phyloP scores from a whole-genome alignment of 2,888 invertebrate species.

The Drosophila lutescens region DNA sequence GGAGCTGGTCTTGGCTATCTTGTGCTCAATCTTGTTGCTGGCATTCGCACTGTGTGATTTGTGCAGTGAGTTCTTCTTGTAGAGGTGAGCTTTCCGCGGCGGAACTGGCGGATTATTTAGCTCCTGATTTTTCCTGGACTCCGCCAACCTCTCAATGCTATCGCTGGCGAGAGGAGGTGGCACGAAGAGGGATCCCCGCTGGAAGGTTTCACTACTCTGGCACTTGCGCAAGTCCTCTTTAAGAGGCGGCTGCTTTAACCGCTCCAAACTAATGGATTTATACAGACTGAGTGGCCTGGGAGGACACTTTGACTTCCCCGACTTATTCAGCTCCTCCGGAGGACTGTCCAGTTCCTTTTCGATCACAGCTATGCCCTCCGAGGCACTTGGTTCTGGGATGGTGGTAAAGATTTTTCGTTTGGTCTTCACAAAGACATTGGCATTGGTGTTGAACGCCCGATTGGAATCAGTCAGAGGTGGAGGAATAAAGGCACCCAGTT shows the following conservation, averaged over 20 bases:
- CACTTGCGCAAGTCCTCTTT: slow-evolving; percentile 61
- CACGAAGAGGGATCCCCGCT: slow-evolving; percentile 33
- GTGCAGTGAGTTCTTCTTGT: slow-evolving; percentile 81
- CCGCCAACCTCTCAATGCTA: slow-evolving; percentile 75
- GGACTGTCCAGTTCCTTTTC: slow-evolving; percentile 68
- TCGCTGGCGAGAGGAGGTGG: slow-evolving; percentile 81
- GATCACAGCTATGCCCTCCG: slow-evolving; percentile 75
- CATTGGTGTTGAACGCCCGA: slow-evolving; percentile 66
- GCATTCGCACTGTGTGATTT: slow-evolving; percentile 66
- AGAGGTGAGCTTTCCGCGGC: slow-evolving; percentile 74
- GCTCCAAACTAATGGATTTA: slow-evolving; percentile 76
- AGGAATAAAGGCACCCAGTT: slow-evolving; percentile 57
- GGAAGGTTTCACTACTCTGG: slow-evolving; percentile 66
- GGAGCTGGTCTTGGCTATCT: slow-evolving; percentile 80
- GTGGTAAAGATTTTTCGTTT: slow-evolving; percentile 92
- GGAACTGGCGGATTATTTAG: slow-evolving; percentile 54
- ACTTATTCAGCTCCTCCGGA: slow-evolving; percentile 4
- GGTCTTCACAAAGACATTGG: slow-evolving; percentile 91
- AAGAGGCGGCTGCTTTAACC: slow-evolving; percentile 39
- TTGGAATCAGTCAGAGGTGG: slow-evolving; percentile 68
- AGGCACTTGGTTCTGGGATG: slow-evolving; percentile 84
- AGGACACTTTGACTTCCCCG: slow-evolving; percentile 9
- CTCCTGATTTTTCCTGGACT: slow-evolving; percentile 33
- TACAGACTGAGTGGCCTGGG: slow-evolving; percentile 54
- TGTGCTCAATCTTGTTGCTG: slow-evolving; percentile 79